phyloP scores from a whole-genome alignment of 2,113 vertebrate genomes.

The Callospermophilus lateralis region DNA sequence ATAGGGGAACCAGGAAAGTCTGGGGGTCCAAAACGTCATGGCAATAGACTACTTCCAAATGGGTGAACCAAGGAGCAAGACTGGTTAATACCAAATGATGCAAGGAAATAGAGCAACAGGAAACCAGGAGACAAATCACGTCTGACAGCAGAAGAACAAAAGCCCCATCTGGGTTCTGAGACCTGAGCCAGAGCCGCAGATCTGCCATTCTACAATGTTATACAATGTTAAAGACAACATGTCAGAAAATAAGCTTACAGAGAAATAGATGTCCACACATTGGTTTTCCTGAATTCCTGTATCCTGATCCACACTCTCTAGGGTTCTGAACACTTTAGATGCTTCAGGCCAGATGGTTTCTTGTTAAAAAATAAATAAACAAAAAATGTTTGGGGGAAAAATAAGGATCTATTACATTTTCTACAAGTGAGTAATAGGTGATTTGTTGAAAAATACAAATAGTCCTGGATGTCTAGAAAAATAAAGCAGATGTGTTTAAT shows the following conservation, averaged over 20 bases:
- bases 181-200: not conserved
- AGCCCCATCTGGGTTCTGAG: conserved; percentile 42
- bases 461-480: not conserved
- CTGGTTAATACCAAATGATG: conserved; percentile 27
- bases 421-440: not conserved
- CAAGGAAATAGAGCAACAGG: conserved; percentile 29
- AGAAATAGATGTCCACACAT: not conserved
- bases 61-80: conserved; percentile 10
- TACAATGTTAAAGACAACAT: conserved; percentile 40
- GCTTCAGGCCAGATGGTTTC: not conserved
- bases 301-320: not conserved
- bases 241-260: conserved; percentile 1
- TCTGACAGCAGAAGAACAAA: conserved; percentile 48
- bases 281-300: not conserved
- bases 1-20: not conserved
- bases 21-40: conserved; percentile 49
- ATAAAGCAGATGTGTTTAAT: not conserved
- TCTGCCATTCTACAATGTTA: conserved; percentile 39
- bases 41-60: conserved; percentile 56
- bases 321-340: not conserved
- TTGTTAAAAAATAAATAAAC: not conserved
- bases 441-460: conserved; percentile 4
- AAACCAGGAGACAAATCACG: conserved; percentile 52
- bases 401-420: not conserved
- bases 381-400: not conserved